Base-by-base conservation (phyloP, 2,888 invertebrate species). In the Amiota mariae region DNA sequence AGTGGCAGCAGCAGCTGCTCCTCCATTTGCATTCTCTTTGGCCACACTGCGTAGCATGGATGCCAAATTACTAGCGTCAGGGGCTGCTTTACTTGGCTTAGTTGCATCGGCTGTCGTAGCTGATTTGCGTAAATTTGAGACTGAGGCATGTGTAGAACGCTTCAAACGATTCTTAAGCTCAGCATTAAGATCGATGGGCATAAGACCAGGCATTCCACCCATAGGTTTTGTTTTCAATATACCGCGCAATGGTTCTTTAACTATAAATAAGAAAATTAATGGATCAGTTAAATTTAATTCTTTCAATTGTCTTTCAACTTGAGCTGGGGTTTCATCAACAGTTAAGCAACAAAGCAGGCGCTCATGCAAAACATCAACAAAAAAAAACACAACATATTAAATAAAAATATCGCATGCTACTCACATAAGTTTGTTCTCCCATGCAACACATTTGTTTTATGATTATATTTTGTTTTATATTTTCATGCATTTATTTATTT, bases 131-230 rank as follows among this genome's bases (percentile, higher is more conserved):
- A 90, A 78, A 81, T 90, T 90, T 49, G 87, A 82, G 12, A 90
- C 89, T 0, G 90, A 85, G 0, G 90, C 89, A 74, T 90, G 88
- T 0, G 88, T 88, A 63, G 90, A 90, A 70, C 88, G 86, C 73
- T 89, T 88, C 4, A 90, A 78, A 15, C 90, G 89, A 77, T 88
- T 90, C 80, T 90, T 90, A 1, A 90, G 80, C 78, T 90, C 90
- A 1, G 89, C 88, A 80, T 85, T 90, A 48, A 90, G 81, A 79
- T 89, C 89, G 72, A 85, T 85, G 64, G 90, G 89, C 87, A 90
- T 88, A 48, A 90, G 81, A 1, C 85, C 86, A 48, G 82, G 84
- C 77, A 88, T 83, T 72, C 88, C 87, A 73, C 87, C 81, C 48
- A 82, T 84, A 20, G 87, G 84, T 81, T 89, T 81, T 0, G 89